phyloP scores from a whole-genome alignment of 2,797 vertebrate genomes.

The Erethizon dorsatum region DNA sequence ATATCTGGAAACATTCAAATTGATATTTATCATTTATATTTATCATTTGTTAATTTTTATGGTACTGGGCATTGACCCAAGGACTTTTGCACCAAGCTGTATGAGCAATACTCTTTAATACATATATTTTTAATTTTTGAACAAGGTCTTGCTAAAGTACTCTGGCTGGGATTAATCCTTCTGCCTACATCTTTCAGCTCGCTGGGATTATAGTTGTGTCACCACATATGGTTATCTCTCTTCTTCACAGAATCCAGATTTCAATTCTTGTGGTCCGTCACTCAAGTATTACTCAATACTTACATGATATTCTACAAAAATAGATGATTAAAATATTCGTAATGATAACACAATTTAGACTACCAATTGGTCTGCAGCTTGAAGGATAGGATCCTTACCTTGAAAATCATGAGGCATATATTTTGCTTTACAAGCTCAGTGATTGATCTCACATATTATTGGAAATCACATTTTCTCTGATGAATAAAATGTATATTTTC shows the following conservation, averaged over 20 bases:
- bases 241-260: background rate
- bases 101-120: background rate
- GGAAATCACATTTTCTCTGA: background rate
- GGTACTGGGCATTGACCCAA: background rate
- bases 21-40: background rate
- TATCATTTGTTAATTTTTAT: background rate
- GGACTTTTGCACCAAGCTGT: background rate
- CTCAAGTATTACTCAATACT: background rate
- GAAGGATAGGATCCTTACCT: background rate
- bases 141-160: background rate
- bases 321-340: background rate
- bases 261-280: background rate
- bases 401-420: background rate
- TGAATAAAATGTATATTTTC: background rate
- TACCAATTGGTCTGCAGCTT: background rate
- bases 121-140: background rate
- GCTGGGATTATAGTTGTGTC: no score
- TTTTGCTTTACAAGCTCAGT: background rate
- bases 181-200: background rate
- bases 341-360: background rate
- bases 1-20: background rate
- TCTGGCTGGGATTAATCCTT: background rate
- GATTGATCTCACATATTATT: background rate
- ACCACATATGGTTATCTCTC: background rate
- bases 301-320: background rate